Evolutionary conservation across 2,888 invertebrate genomes (phyloP).

Genomic region (Erpobdella octoculata): DNA sequence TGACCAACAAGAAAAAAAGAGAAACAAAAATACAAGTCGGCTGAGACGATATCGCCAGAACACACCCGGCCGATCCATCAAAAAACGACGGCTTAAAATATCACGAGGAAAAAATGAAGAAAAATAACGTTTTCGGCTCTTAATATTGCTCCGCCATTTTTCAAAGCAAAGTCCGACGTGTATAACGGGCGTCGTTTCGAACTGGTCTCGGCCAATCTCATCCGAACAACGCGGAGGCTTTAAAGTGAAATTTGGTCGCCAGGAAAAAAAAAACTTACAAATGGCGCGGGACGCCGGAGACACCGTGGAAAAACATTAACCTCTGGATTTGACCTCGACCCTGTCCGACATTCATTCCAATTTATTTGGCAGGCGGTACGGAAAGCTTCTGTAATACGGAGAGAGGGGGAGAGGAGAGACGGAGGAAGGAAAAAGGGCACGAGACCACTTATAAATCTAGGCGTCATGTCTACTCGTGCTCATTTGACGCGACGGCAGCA

Average conservation of each 20-base stretch:
- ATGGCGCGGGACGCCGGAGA: neutral
- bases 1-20: no score
- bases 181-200: neutral
- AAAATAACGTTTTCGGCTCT: no score
- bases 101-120: neutral
- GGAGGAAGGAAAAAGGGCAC: neutral
- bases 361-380: neutral
- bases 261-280: neutral
- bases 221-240: no score
- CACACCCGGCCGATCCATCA: neutral
- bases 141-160: no score
- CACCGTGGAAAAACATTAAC: neutral
- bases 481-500: no score
- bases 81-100: neutral
- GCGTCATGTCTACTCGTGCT: neutral
- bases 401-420: neutral
- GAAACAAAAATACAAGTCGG: no score
- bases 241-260: neutral
- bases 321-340: neutral
- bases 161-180: no score
- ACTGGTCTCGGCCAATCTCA: neutral
- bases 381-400: no score
- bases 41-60: neutral
- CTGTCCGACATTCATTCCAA: neutral
- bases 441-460: constrained; percentile 4